A percentile compares a stretch with the other conserved stretches of the same genome.
These are phyloP conservation scores for Mellivora capensis DNA, from an alignment of 2,113 vertebrate species.

Conservation along the genomic window DNA sequence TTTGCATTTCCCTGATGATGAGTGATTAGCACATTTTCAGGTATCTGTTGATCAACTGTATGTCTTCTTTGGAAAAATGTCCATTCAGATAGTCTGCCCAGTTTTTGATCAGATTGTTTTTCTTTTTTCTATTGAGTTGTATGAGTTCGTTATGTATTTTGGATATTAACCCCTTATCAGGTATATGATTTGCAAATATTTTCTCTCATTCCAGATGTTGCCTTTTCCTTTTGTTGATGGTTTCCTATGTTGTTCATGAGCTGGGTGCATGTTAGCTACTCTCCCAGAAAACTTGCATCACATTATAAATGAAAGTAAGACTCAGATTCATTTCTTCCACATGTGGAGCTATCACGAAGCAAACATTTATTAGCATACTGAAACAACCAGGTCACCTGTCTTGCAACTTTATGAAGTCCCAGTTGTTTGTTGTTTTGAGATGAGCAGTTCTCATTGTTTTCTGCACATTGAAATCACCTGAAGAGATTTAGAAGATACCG, in stretches of 20 bases:
- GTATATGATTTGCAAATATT: not conserved
- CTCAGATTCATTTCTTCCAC: not conserved
- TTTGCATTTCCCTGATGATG: too few relatives aligned
- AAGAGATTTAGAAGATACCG: not conserved
- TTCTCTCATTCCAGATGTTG: not conserved
- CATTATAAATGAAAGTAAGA: not conserved
- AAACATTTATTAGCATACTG: not conserved
- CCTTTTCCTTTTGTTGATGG: not conserved
- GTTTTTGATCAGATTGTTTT: not conserved
- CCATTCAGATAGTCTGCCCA: too few relatives aligned
- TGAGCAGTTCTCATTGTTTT: not conserved
- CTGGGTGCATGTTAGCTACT: not conserved
- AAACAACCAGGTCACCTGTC: not conserved
- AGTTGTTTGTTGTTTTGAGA: not conserved
- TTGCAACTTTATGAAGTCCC: not conserved
- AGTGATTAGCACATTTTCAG: too few relatives aligned
- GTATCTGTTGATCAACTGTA: too few relatives aligned
- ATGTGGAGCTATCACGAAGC: not conserved
- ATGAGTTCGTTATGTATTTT: not conserved
- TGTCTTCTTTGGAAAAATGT: too few relatives aligned
- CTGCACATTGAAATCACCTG: not conserved
- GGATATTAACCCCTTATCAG: not conserved
- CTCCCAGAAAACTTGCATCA: not conserved
- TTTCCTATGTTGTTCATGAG: not conserved
- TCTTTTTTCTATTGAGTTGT: not conserved